phyloP scores from a whole-genome alignment of 2,113 vertebrate species.

The Mobula hypostoma region DNA sequence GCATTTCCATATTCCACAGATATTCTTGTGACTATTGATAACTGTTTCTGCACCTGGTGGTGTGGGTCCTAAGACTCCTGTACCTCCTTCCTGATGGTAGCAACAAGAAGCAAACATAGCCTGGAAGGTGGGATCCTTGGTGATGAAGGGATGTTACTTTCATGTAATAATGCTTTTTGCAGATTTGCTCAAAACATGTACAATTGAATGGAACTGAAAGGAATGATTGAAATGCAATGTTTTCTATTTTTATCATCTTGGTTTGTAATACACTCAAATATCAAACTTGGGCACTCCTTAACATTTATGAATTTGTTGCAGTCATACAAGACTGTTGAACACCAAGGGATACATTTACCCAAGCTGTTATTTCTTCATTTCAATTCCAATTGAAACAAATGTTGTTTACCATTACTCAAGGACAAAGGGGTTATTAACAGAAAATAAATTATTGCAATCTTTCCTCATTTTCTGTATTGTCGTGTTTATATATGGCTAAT shows the following conservation, averaged over 20 bases:
- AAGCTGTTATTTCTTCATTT: slow-evolving; percentile 7
- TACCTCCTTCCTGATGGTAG: too few species aligned
- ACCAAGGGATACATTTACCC: not conserved
- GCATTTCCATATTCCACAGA: too few species aligned
- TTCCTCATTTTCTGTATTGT: slow-evolving; percentile 1
- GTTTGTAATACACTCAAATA: not conserved
- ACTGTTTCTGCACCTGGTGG: too few species aligned
- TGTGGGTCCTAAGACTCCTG: too few species aligned
- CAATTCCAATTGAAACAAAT: slow-evolving; percentile 27
- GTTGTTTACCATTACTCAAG: not conserved
- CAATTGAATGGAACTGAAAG: too few species aligned
- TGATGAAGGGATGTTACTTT: too few species aligned
- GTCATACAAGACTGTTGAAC: not conserved
- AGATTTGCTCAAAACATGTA: too few species aligned
- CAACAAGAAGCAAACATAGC: too few species aligned
- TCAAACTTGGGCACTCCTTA: not conserved
- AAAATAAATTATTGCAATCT: slow-evolving; percentile 31
- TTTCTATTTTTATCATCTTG: not conserved
- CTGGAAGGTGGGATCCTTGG: too few species aligned
- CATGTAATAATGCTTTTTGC: too few species aligned
- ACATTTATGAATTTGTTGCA: not conserved
- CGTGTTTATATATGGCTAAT: slow-evolving; percentile 1
- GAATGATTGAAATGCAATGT: too few species aligned
- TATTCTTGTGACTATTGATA: too few species aligned
- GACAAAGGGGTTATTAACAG: slow-evolving; percentile 10